These are phyloP conservation scores for Drosophila subobscura DNA, from an alignment of 1,140 invertebrate genomes.

Conservation along the genomic window DNA sequence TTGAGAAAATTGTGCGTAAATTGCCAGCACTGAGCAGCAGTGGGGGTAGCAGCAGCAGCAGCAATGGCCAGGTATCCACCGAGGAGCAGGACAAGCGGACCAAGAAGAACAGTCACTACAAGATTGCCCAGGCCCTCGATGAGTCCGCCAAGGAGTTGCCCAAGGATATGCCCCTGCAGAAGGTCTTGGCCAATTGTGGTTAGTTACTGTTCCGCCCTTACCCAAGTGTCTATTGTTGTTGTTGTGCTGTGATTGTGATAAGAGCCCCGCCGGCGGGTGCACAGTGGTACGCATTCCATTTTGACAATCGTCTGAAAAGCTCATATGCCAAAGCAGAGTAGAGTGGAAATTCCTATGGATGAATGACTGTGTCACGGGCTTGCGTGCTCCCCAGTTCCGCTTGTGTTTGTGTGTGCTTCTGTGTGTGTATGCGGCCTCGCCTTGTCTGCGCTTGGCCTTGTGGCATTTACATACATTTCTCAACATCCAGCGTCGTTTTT, in stretches of 20 bases:
- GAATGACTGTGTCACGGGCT: constrained; percentile 75
- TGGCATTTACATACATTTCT: constrained; percentile 81
- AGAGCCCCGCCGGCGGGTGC: too few relatives aligned
- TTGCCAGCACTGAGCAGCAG: constrained; percentile 84
- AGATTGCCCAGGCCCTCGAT: constrained; percentile 85
- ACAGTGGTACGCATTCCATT: too few relatives aligned
- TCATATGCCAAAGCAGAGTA: constrained; percentile 1
- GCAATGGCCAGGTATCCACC: constrained; percentile 80
- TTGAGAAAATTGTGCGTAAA: constrained; percentile 88
- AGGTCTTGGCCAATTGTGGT: constrained; percentile 86
- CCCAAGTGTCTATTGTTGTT: neutral
- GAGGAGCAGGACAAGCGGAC: constrained; percentile 91
- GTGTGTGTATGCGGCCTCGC: constrained; percentile 71
- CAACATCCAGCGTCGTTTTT: constrained; percentile 57
- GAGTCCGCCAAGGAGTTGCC: constrained; percentile 86
- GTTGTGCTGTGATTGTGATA: neutral
- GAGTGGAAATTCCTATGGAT: constrained; percentile 38
- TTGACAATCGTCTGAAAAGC: too few relatives aligned
- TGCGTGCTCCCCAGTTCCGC: constrained; percentile 45
- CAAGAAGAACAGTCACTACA: constrained; percentile 86
- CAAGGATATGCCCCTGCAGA: constrained; percentile 85
- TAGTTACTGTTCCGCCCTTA: constrained; percentile 53
- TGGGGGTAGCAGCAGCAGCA: constrained; percentile 48
- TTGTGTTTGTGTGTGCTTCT: constrained; percentile 21
- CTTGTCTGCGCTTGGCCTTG: constrained; percentile 82